Evolutionary conservation across 2,888 invertebrate genomes (phyloP).

Genomic region (Neoascia interrupta): DNA sequence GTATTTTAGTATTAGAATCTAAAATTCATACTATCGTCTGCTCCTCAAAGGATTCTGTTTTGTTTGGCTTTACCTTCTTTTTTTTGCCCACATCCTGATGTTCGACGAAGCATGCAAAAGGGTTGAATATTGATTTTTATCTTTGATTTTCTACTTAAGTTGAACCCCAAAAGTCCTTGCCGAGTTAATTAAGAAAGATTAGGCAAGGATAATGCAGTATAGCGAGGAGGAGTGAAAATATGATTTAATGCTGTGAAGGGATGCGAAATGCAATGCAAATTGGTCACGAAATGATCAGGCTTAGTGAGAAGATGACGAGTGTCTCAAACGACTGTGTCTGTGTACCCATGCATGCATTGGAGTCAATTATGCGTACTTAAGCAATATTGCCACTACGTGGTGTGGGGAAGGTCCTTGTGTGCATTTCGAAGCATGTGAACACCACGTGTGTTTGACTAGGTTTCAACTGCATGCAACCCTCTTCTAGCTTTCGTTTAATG

Average conservation of each 20-base stretch:
- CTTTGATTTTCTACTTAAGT: conserved; percentile 37
- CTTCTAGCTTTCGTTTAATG: conserved; percentile 1
- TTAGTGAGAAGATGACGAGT: conserved; percentile 36
- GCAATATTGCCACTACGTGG: conserved; percentile 47
- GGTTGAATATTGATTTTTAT: conserved; percentile 61
- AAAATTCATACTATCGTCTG: conserved; percentile 47
- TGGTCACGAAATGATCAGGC: conserved; percentile 54
- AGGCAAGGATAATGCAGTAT: conserved; percentile 19
- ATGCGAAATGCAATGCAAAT: conserved; percentile 43
- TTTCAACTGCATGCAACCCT: background rate
- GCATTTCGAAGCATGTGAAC: conserved; percentile 18
- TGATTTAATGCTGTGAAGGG: background rate
- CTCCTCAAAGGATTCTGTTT: conserved; percentile 28
- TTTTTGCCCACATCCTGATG: no score
- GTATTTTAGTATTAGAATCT: conserved; percentile 51
- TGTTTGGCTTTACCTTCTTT: background rate
- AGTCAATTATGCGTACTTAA: conserved; percentile 63
- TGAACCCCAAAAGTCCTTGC: conserved; percentile 46
- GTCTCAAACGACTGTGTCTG: conserved; percentile 37
- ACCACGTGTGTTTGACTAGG: background rate
- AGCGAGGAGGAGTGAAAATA: background rate
- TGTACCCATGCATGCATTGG: conserved; percentile 42
- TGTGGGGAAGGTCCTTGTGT: conserved; percentile 11
- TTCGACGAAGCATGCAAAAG: conserved; percentile 16
- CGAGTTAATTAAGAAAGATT: conserved; percentile 63